phyloP scores from a whole-genome alignment of 2,113 vertebrate genomes.

The Oplegnathus fasciatus region DNA sequence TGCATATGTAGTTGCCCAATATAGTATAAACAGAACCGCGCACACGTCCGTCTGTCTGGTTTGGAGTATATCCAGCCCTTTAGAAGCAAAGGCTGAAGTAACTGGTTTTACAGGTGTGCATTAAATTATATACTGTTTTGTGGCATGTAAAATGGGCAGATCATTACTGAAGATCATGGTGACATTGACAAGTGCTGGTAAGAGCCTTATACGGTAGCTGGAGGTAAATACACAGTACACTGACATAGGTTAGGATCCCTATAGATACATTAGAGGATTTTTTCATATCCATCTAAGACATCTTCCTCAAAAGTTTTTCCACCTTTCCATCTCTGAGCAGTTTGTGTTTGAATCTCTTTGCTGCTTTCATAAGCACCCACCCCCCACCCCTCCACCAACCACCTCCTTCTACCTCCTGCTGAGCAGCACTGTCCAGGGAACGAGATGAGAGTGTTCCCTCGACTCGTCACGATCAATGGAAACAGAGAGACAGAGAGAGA shows the following conservation, averaged over 20 bases:
- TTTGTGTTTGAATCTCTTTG: slow-evolving; percentile 33
- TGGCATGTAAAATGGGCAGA: no score
- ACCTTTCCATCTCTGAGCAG: background rate
- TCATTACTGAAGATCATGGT: background rate
- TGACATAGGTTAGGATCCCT: background rate
- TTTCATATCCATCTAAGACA: slow-evolving; percentile 19
- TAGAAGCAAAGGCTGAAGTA: background rate
- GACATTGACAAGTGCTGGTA: no score
- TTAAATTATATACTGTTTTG: background rate
- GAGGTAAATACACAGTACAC: background rate
- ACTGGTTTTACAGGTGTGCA: background rate
- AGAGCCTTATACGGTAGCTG: background rate
- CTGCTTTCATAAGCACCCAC: slow-evolving; percentile 21
- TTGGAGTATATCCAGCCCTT: background rate
- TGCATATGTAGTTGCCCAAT: background rate
- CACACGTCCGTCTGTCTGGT: no score
- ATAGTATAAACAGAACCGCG: background rate
- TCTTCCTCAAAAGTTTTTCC: background rate
- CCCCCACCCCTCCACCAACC: background rate
- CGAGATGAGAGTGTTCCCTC: slow-evolving; percentile 67
- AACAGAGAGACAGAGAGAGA: slow-evolving; percentile 29
- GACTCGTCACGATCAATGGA: slow-evolving; percentile 71
- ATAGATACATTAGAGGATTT: background rate
- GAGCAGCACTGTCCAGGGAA: slow-evolving; percentile 61
- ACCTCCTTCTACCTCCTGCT: slow-evolving; percentile 41